Base-by-base conservation (phyloP, 2,113 vertebrate genomes). In the Menidia beryllina region DNA sequence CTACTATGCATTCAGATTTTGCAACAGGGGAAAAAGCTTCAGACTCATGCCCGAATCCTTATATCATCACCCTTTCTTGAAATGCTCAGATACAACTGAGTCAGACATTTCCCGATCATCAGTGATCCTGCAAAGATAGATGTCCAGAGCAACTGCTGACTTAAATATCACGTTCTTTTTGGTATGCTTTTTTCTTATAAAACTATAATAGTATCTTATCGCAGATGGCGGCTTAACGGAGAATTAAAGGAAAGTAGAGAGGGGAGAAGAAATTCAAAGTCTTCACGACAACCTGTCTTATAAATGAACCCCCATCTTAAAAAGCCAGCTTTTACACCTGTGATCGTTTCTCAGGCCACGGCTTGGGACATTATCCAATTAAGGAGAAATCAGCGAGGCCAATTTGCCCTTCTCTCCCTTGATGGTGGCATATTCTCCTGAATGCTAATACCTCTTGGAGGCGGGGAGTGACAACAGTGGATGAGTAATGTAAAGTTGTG, bases 341-440 rank as follows among this genome's bases (percentile, higher is more conserved):
- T 23, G 12, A 74, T 81, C 17, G 70, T 77, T 89, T 88, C 72
- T 88, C 25, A 20, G 60, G 74, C 66, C 82, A 86, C 72, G 76
- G 69, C 83, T 71, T 68, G 75, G 78, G 85, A 91, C 82, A 86
- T 89, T 82, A 86, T 86, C 84, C 82, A 91, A 88, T 90, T 90
- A 90, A 75, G 63, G 64, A 69, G 64, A 68, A 89, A 90, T 90
- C 85, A 88, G 82, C 81, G 67, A 77, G 86, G 89, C 89, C 84
- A 90, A 88, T 89, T 90, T 86, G 79, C 79, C 84, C 85, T 89
- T 84, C 72, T 87, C 83, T 79, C 76, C 76, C 79, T 73, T 82
- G 82, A 84, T 77, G 71, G 77, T 59, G 39, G 25, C 76, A 72
- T 21, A 10, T 85, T 79, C 79, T 77, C 57, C 86, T 85, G 89